phyloP scores from a whole-genome alignment of 2,113 vertebrate genomes.

The Fulica atra region DNA sequence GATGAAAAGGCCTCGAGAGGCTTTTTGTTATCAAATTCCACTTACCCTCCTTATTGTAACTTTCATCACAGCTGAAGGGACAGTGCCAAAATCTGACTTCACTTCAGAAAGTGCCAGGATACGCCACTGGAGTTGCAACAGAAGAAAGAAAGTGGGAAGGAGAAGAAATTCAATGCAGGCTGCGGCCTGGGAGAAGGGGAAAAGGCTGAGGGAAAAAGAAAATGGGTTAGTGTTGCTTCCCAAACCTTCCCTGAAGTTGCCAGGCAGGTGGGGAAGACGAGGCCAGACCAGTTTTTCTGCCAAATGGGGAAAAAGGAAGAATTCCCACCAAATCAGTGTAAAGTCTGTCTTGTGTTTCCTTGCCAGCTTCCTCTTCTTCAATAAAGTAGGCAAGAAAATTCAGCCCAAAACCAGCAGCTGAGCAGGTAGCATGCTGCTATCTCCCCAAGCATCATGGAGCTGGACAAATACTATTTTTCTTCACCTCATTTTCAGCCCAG shows the following conservation, averaged over 20 bases:
- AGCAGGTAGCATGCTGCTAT: not conserved
- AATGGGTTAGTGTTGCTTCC: not conserved
- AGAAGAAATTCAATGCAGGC: not conserved
- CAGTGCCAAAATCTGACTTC: conserved; percentile 57
- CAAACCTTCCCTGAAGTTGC: conserved; percentile 3
- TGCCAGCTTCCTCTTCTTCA: not conserved
- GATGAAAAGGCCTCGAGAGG: conserved; percentile 41
- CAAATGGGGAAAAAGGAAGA: not conserved
- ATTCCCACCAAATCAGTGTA: not conserved
- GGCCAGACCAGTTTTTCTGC: not conserved
- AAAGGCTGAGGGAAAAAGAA: not conserved
- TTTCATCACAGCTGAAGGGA: conserved; percentile 45
- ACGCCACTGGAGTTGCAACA: conserved; percentile 12
- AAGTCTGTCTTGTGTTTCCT: not conserved
- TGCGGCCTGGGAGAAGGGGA: not conserved
- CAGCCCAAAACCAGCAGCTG: not conserved
- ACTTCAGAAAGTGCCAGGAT: not conserved
- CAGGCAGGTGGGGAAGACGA: conserved; percentile 21
- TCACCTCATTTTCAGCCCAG: not conserved
- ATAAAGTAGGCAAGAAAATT: not conserved
- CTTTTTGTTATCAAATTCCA: conserved; percentile 67
- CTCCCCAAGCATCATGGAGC: not conserved
- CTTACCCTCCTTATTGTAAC: conserved; percentile 40
- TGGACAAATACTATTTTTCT: not conserved
- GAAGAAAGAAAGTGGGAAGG: conserved; percentile 27